These are phyloP conservation scores for Carpatolechia fugitivella DNA, from an alignment of 2,888 invertebrate genomes.

Conservation along the genomic window DNA sequence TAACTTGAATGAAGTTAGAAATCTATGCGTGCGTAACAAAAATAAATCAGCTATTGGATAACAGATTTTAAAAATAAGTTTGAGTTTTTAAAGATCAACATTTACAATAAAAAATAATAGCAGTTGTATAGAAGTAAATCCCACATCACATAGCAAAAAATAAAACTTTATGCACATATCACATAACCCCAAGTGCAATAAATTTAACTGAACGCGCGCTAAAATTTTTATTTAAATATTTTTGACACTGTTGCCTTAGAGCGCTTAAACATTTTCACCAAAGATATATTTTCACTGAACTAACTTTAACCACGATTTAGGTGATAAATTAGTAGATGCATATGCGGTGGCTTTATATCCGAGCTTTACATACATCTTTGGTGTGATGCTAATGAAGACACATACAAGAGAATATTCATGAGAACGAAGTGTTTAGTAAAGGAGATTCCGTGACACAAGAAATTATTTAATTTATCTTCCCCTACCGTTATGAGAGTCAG, in stretches of 20 bases:
- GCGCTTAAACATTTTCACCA: constrained; percentile 1
- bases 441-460: constrained; percentile 28
- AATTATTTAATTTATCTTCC: no score
- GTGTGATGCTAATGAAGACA: constrained; percentile 59
- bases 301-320: constrained; percentile 2
- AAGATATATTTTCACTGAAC: constrained; percentile 12
- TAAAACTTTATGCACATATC: neutral
- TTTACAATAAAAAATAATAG: neutral
- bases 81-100: no score
- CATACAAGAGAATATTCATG: constrained; percentile 61
- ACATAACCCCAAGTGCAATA: constrained; percentile 4
- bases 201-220: neutral
- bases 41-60: no score
- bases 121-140: neutral
- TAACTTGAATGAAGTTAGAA: no score
- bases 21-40: no score
- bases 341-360: constrained; percentile 35
- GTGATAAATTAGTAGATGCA: constrained; percentile 17
- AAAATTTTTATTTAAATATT: neutral
- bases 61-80: neutral
- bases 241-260: neutral
- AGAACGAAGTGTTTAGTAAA: constrained; percentile 34
- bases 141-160: neutral
- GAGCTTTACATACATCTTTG: constrained; percentile 44
- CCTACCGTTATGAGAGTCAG: no score